These are phyloP conservation scores for Myripristis murdjan DNA, from an alignment of 2,797 vertebrate genomes.

Conservation along the genomic window DNA sequence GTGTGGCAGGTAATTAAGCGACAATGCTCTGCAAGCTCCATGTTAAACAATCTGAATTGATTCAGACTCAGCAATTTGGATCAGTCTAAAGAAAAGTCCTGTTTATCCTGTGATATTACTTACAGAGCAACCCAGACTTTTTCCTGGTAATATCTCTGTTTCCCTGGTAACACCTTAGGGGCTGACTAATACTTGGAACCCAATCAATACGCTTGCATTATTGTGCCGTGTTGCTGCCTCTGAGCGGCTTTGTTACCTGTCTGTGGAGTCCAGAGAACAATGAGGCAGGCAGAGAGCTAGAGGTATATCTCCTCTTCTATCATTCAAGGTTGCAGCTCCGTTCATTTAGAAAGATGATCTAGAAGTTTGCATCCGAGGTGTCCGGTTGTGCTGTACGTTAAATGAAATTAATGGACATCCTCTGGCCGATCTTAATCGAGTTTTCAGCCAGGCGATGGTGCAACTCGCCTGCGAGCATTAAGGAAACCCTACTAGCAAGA, in stretches of 20 bases:
- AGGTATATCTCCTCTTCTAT: conserved; percentile 21
- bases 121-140: conserved; percentile 3
- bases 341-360: conserved; percentile 43
- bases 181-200: conserved; percentile 46
- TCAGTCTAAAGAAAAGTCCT: conserved; percentile 11
- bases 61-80: not conserved
- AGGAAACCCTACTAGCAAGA: conserved; percentile 39
- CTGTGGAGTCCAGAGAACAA: conserved; percentile 26
- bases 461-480: conserved; percentile 55
- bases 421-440: conserved; percentile 63
- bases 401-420: conserved; percentile 71
- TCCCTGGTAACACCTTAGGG: conserved; percentile 57
- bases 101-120: conserved; percentile 33
- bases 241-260: conserved; percentile 14
- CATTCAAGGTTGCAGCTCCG: conserved; percentile 24
- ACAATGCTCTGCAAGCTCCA: conserved; percentile 8
- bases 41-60: conserved; percentile 28
- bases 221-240: conserved; percentile 15
- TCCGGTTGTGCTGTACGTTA: conserved; percentile 52
- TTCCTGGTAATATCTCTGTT: conserved; percentile 43
- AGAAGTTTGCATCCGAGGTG: conserved; percentile 50
- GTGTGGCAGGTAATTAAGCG: conserved; percentile 29
- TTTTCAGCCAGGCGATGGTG: conserved; percentile 36
- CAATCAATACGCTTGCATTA: conserved; percentile 29
- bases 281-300: conserved; percentile 8